phyloP scores from a whole-genome alignment of 2,113 vertebrate genomes.

The Paratilapia polleni region DNA sequence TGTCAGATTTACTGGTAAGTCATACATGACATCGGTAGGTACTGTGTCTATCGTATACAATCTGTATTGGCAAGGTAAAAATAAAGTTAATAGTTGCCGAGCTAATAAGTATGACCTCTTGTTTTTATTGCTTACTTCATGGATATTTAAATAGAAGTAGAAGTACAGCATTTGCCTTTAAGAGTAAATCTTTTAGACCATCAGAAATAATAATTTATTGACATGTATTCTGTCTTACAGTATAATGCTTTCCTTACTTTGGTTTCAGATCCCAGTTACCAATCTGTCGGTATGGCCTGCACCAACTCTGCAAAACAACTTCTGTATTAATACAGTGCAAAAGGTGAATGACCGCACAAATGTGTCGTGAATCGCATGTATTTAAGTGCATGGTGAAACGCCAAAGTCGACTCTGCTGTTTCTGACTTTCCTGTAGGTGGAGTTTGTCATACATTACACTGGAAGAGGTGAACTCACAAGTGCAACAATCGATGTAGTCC shows the following conservation, averaged over 20 bases:
- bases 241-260: neutral
- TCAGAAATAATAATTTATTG: neutral
- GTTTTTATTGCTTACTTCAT: too few relatives aligned
- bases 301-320: slow-evolving; percentile 59
- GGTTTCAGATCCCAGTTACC: slow-evolving; percentile 73
- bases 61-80: neutral
- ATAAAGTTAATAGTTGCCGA: neutral
- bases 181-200: too few relatives aligned
- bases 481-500: slow-evolving; percentile 40
- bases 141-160: too few relatives aligned
- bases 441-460: slow-evolving; percentile 74
- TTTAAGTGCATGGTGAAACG: neutral
- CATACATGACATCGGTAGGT: neutral
- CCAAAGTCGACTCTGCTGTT: neutral
- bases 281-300: slow-evolving; percentile 59
- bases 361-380: neutral
- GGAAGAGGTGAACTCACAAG: slow-evolving; percentile 63
- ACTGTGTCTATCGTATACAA: neutral
- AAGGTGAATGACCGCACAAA: slow-evolving; percentile 49
- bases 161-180: too few relatives aligned
- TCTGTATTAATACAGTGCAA: slow-evolving; percentile 74
- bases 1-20: slow-evolving; percentile 70
- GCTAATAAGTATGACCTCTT: neutral
- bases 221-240: neutral
- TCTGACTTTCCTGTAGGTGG: slow-evolving; percentile 64